A percentile compares a stretch with the other conserved stretches of the same genome.
These are phyloP conservation scores for Nasonia oneida DNA, from an alignment of 2,888 invertebrate species.

Conservation along the genomic window DNA sequence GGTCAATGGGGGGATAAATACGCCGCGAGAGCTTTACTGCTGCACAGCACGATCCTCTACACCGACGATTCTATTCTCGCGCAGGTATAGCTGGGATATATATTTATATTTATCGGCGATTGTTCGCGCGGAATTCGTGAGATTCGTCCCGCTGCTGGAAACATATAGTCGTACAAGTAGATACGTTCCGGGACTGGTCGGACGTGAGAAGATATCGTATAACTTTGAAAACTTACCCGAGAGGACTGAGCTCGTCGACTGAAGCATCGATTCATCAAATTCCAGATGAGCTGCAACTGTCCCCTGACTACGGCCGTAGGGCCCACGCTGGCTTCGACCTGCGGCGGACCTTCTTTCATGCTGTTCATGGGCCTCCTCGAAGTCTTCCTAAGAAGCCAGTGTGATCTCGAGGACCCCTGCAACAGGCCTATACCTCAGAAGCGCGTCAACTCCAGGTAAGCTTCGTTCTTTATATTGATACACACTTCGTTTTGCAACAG, in stretches of 20 bases:
- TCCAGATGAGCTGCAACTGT: constrained; percentile 85
- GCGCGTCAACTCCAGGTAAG: constrained; percentile 73
- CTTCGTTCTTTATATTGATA: not conserved
- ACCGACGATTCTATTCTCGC: not conserved
- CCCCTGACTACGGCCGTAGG: constrained; percentile 88
- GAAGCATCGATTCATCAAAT: constrained; percentile 33
- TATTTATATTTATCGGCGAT: not conserved
- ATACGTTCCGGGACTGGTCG: not conserved
- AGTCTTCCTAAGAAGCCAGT: constrained; percentile 91
- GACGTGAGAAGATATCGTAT: not conserved
- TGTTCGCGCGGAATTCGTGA: not conserved
- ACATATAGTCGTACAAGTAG: not conserved
- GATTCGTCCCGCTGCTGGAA: no score
- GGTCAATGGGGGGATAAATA: not conserved
- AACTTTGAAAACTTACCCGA: not conserved
- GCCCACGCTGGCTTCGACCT: constrained; percentile 91
- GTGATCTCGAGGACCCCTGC: constrained; percentile 93
- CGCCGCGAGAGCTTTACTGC: not conserved
- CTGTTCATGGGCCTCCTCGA: constrained; percentile 94
- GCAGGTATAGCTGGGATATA: not conserved
- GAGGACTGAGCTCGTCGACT: not conserved
- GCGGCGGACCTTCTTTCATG: constrained; percentile 92
- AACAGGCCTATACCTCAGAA: constrained; percentile 82
- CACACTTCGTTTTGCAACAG: not conserved
- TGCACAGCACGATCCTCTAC: not conserved